Percentiles rank a stretch among this genome's conserved stretches.
Conservation (phyloP, 2,888 invertebrate species). For the Bugulina stolonifera region DNA sequence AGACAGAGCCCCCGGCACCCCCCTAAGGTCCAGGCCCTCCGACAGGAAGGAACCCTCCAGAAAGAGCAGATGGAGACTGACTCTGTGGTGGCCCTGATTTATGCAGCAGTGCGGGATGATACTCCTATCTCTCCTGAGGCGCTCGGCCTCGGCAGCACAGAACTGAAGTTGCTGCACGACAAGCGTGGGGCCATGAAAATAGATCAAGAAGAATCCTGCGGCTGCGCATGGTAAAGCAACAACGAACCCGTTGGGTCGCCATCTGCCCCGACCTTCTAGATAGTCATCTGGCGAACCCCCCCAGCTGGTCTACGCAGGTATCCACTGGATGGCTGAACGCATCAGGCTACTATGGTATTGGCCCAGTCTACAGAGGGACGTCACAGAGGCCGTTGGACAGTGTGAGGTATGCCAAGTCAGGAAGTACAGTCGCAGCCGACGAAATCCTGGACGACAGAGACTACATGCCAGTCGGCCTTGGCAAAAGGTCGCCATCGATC, state of each 20-base stretch:
- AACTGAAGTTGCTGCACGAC: not conserved
- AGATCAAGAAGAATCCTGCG: not conserved
- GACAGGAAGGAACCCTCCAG: too few relatives aligned
- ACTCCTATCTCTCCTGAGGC: not conserved
- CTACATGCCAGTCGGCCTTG: not conserved
- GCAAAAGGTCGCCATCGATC: not conserved
- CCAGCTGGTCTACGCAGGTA: too few relatives aligned
- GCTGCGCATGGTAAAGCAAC: too few relatives aligned
- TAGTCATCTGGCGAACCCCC: too few relatives aligned
- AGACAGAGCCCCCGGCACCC: too few relatives aligned
- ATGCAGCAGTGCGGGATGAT: not conserved
- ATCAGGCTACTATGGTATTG: not conserved
- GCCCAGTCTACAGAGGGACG: not conserved
- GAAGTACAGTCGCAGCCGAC: not conserved
- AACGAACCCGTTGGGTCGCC: too few relatives aligned
- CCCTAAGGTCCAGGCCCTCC: too few relatives aligned
- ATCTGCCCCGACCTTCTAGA: too few relatives aligned
- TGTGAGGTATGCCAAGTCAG: not conserved
- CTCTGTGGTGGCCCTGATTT: not conserved
- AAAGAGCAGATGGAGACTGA: too few relatives aligned
- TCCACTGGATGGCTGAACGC: too few relatives aligned
- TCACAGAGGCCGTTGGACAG: not conserved
- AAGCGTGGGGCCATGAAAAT: not conserved
- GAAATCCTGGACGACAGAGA: not conserved
- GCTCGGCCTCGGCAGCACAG: not conserved